Base-by-base conservation (phyloP, 1,140 invertebrate genomes). In the Bombyx mandarina region DNA sequence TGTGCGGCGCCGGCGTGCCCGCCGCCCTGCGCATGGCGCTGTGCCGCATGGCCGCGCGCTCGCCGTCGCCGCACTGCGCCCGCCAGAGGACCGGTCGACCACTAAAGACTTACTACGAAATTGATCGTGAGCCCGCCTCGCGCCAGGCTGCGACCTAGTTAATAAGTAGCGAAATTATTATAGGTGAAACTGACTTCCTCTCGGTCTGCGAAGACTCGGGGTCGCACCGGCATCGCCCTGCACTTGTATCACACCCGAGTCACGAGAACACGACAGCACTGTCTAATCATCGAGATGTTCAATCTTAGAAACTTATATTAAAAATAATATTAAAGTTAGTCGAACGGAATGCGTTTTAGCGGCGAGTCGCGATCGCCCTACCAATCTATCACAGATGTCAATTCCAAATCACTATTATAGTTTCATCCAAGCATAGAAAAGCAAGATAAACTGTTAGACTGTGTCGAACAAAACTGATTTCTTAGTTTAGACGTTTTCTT, bases 181-280 rank as follows among this genome's bases (percentile, higher is more conserved):
- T 86, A 84, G 80, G 78, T 75, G 71, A 80, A 80, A 82, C 73
- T 79, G 79, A 83, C 77, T 82, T 82, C 83, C 80, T 82, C 79
- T 82, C 78, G 79, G 78, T 83, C 79, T 75, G 77, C 51, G 18
- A 46, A 58, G 62, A 52, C 56, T 45, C 53, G 9, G 43, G 12
- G 44, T 12, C 52, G 52, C 35, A 35, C 43, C 52, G 22, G 50
- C 22, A 51, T 51, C 50, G 26, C 50, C 7, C 42, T 75, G 69
- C 77, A 72, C 65, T 75, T 78, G 26, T 35, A 35, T 35, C 26
- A 35, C 26, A 35, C 26, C 26, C 26, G 26, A 35, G 26, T 35
- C 26, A 35, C 26, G 26, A 35, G 2, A 35, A 22, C n/a, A 49
- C 48, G 45, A 49, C 48, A 49, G n/a, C 22, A 18, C 48, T 12